Evolutionary conservation across 1,140 invertebrate species (phyloP).

Genomic region (Watersipora subatra): DNA sequence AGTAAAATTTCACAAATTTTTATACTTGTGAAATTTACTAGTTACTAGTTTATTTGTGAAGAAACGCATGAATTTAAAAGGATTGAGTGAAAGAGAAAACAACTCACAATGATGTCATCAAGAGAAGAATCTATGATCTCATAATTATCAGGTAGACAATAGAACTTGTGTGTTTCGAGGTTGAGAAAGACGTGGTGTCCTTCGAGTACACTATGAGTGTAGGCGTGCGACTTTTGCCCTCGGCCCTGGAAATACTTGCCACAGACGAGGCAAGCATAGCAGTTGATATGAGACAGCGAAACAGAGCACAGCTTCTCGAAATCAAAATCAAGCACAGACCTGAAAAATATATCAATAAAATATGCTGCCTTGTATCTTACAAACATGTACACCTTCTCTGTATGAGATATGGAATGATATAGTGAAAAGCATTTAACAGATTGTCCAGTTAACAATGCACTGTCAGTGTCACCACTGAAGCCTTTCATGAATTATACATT

Average conservation of each 20-base stretch:
- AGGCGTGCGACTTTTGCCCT: constrained; percentile 94
- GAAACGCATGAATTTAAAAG: no score
- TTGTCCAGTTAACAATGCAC: not conserved
- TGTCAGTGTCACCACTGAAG: not conserved
- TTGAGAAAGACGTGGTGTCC: constrained; percentile 97
- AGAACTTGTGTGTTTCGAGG: constrained; percentile 91
- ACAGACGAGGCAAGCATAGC: constrained; percentile 98
- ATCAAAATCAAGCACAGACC: constrained; percentile 94
- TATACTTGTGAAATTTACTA: no score
- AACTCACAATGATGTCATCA: constrained; percentile 80
- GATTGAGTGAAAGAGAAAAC: no score
- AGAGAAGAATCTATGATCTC: constrained; percentile 97
- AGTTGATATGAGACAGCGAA: constrained; percentile 93
- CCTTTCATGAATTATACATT: no score
- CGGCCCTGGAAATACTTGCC: constrained; percentile 98
- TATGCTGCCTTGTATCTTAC: not conserved
- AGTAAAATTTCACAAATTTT: no score
- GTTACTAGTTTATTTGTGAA: no score
- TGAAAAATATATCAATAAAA: constrained; percentile 29
- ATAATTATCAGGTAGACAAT: constrained; percentile 98
- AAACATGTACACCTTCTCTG: not conserved
- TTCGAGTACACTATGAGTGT: constrained; percentile 92
- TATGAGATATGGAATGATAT: no score
- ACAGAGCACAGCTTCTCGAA: constrained; percentile 99
- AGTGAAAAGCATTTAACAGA: not conserved